Percentiles rank a stretch among this genome's conserved stretches.
phyloP scores from a whole-genome alignment of 2,113 vertebrate species.

The Scortum barcoo region DNA sequence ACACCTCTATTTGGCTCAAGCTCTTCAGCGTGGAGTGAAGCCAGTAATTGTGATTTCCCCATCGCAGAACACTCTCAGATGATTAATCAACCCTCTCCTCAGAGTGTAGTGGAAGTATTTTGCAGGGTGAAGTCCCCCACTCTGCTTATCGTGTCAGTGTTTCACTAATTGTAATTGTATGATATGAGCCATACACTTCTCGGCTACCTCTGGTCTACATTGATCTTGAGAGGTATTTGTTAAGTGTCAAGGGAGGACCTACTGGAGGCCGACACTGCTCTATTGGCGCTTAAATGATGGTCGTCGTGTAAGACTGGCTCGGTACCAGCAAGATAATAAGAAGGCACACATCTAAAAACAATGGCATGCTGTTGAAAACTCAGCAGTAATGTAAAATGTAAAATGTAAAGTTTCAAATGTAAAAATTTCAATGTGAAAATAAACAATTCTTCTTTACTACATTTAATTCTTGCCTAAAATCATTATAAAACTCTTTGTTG shows the following conservation, averaged over 20 bases:
- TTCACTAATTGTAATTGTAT: neutral
- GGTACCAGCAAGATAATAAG: neutral
- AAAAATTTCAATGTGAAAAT: too few relatives aligned
- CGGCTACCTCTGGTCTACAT: neutral
- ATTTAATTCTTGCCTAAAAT: too few relatives aligned
- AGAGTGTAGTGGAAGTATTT: neutral
- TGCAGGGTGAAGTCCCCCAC: neutral
- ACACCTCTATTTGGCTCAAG: neutral
- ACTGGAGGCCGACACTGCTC: neutral
- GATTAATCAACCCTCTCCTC: neutral
- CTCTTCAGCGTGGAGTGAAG: neutral
- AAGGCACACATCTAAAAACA: neutral
- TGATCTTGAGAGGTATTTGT: slow-evolving; percentile 3
- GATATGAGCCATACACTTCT: neutral
- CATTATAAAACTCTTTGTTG: too few relatives aligned
- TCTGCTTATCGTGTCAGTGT: neutral
- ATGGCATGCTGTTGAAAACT: neutral
- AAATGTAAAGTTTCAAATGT: too few relatives aligned
- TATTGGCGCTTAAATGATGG: neutral
- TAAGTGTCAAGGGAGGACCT: slow-evolving; percentile 21
- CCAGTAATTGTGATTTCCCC: neutral
- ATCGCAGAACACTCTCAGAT: neutral
- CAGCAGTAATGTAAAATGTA: neutral
- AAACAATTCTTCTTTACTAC: too few relatives aligned
- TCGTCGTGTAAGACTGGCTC: neutral